phyloP scores from a whole-genome alignment of 2,888 invertebrate genomes.

The Synanthedon andrenaeformis region DNA sequence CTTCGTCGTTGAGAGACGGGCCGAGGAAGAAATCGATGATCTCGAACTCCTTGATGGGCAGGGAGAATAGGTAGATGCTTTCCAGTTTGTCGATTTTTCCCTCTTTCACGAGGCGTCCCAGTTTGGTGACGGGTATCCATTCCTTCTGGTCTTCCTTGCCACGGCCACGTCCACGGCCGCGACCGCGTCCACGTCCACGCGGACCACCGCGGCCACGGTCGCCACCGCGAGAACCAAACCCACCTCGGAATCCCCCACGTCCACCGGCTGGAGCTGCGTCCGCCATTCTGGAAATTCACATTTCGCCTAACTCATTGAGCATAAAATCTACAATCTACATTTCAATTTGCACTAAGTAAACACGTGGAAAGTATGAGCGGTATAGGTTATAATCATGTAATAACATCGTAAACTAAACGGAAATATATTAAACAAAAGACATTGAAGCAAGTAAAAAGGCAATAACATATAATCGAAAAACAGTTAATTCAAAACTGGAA shows the following conservation, averaged over 20 bases:
- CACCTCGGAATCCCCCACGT: conserved; percentile 91
- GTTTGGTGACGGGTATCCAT: conserved; percentile 98
- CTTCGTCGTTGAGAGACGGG: conserved; percentile 94
- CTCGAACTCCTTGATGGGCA: conserved; percentile 99
- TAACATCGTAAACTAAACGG: too few species aligned
- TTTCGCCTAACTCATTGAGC: conserved; percentile 60
- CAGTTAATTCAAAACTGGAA: neutral
- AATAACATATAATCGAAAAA: conserved; percentile 1
- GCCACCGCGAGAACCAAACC: conserved; percentile 83
- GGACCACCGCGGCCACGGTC: conserved; percentile 77
- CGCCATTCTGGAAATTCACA: conserved; percentile 83
- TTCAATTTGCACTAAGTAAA: conserved; percentile 11
- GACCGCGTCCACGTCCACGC: conserved; percentile 81
- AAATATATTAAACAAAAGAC: neutral
- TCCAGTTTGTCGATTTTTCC: conserved; percentile 95
- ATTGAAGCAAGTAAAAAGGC: conserved; percentile 1
- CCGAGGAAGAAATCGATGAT: conserved; percentile 99
- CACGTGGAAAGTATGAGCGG: conserved; percentile 33
- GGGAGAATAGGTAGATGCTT: conserved; percentile 97
- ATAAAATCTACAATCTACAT: conserved; percentile 32
- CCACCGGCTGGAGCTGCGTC: conserved; percentile 98
- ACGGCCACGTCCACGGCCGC: conserved; percentile 85
- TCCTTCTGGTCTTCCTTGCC: conserved; percentile 97
- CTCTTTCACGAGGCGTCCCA: conserved; percentile 96
- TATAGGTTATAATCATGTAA: too few species aligned